These are phyloP conservation scores for Peromyscus maniculatus DNA, from an alignment of 2,113 vertebrate species.

Conservation along the genomic window DNA sequence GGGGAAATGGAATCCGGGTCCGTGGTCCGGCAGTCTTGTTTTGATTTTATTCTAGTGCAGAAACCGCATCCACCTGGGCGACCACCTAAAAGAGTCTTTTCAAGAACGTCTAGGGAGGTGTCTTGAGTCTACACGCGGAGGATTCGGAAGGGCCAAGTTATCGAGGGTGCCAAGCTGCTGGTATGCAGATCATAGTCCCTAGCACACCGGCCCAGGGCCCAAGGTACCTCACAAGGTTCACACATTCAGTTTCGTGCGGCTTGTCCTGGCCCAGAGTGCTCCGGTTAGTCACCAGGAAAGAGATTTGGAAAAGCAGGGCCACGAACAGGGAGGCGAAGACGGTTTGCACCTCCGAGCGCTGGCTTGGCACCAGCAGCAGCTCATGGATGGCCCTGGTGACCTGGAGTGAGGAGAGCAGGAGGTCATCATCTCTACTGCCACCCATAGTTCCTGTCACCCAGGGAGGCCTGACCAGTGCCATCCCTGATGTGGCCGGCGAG, in stretches of 20 bases:
- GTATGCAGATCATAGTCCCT: neutral
- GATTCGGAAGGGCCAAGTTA: no score
- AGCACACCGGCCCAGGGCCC: no score
- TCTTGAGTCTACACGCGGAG: neutral
- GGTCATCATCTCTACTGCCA: accelerated
- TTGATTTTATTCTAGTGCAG: neutral
- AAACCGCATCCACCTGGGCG: neutral
- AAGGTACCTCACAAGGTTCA: conserved; percentile 66
- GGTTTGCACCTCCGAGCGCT: conserved; percentile 48
- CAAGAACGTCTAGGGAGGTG: neutral
- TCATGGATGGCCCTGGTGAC: conserved; percentile 68
- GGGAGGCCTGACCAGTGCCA: neutral
- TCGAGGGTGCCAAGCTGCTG: no score
- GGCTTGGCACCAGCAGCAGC: conserved; percentile 54
- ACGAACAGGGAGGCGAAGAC: conserved; percentile 59
- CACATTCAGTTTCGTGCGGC: accelerated
- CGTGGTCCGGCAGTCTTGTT: no score
- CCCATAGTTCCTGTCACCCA: accelerated
- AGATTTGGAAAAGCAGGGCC: conserved; percentile 63
- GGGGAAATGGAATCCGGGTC: neutral
- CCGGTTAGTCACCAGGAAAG: conserved; percentile 2
- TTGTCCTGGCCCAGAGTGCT: accelerated
- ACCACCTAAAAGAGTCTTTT: neutral
- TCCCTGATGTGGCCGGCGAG: neutral
- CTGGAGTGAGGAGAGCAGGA: neutral